Conservation (phyloP, 2,113 vertebrate species). For the Vidua macroura region DNA sequence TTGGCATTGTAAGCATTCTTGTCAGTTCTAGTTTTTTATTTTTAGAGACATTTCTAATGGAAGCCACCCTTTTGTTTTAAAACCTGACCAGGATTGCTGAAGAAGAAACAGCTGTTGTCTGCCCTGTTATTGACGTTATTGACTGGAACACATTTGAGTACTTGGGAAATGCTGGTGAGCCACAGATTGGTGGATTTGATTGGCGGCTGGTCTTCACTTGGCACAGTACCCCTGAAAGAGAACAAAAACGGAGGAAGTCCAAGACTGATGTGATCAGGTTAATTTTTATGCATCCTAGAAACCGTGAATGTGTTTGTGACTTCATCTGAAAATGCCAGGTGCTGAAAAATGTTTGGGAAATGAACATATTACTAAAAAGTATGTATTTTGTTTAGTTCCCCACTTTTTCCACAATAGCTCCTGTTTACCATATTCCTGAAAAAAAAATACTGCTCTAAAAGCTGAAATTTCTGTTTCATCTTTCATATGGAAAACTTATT, state of each 20-base stretch:
- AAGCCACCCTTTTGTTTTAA: slow-evolving; percentile 3
- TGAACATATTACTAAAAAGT: not conserved
- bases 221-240: slow-evolving; percentile 83
- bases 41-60: not conserved
- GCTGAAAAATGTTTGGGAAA: not conserved
- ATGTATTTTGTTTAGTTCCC: not conserved
- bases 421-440: not conserved
- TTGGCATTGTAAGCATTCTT: not conserved
- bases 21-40: not conserved
- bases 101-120: slow-evolving; percentile 89
- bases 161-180: slow-evolving; percentile 89
- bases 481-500: not conserved
- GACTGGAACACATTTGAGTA: slow-evolving; percentile 98
- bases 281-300: not conserved
- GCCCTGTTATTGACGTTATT: slow-evolving; percentile 95
- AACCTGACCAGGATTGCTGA: slow-evolving; percentile 84
- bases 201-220: slow-evolving; percentile 97
- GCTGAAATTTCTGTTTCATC: not conserved
- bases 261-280: slow-evolving; percentile 91
- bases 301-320: not conserved
- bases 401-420: not conserved
- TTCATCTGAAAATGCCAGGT: not conserved
- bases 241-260: slow-evolving; percentile 81
- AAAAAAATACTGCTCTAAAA: not conserved
- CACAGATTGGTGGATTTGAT: slow-evolving; percentile 95